A percentile compares a stretch with the other conserved stretches of the same genome.
Evolutionary conservation across 2,888 invertebrate genomes (phyloP).

Genomic region (Noctua janthe): DNA sequence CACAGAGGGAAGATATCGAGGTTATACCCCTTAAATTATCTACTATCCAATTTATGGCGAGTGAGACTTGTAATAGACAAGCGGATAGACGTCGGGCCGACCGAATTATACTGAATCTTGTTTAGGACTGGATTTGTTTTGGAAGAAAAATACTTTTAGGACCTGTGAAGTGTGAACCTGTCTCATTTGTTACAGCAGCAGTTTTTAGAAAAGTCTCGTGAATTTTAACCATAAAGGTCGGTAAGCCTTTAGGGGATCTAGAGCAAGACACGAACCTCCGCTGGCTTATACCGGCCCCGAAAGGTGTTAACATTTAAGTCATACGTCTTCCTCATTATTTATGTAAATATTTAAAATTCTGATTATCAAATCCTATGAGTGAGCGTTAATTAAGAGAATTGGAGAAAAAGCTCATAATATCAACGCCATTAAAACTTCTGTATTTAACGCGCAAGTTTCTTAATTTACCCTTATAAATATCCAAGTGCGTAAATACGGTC

Average conservation of each 20-base stretch:
- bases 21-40: constrained; percentile 48
- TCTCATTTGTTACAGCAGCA: not conserved
- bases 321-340: not conserved
- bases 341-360: not conserved
- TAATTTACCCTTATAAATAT: no score
- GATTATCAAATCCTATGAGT: not conserved
- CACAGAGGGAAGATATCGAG: constrained; percentile 1
- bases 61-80: constrained; percentile 53
- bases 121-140: constrained; percentile 17
- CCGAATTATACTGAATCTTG: constrained; percentile 25
- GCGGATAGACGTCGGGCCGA: constrained; percentile 38
- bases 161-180: not conserved
- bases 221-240: not conserved
- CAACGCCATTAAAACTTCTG: no score
- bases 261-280: no score
- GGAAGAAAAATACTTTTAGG: constrained; percentile 8
- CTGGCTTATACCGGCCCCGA: no score
- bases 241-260: no score
- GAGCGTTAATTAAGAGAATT: not conserved
- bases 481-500: no score
- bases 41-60: constrained; percentile 48
- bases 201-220: not conserved
- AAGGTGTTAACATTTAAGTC: not conserved
- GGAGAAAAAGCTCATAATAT: not conserved
- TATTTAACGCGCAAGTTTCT: not conserved